Evolutionary conservation across 2,113 vertebrate species (phyloP).

Genomic region (Numenius arquata): DNA sequence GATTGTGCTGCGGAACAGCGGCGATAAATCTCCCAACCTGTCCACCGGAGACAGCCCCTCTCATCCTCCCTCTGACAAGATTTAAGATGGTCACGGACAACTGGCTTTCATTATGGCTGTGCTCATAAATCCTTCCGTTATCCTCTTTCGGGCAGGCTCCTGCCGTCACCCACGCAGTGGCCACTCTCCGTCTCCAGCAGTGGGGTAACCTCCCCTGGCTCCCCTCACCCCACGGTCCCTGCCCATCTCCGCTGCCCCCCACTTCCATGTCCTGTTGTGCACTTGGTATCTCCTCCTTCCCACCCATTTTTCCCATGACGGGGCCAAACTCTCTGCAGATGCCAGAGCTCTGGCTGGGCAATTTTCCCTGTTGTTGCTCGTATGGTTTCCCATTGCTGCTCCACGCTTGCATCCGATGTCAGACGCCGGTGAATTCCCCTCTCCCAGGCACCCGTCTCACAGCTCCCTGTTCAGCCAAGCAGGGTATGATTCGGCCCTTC

Average conservation of each 20-base stretch:
- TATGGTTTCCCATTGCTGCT: neutral
- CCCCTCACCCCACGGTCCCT: rapidly evolving
- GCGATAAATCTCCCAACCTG: neutral
- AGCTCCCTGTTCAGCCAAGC: neutral
- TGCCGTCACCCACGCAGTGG: neutral
- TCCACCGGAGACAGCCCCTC: neutral
- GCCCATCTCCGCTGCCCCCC: neutral
- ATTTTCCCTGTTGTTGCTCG: neutral
- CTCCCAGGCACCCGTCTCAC: neutral
- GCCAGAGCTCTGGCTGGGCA: neutral
- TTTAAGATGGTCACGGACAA: slow-evolving; percentile 17
- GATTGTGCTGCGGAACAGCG: rapidly evolving
- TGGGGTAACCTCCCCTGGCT: neutral
- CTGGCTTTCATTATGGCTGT: neutral
- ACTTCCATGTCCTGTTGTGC: rapidly evolving
- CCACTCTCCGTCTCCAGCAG: rapidly evolving
- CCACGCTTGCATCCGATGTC: neutral
- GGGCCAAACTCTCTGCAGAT: neutral
- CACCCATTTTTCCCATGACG: neutral
- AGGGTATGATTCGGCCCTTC: neutral
- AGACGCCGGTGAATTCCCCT: neutral
- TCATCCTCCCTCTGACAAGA: slow-evolving; percentile 8
- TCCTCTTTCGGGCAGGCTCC: rapidly evolving
- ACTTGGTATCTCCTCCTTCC: rapidly evolving
- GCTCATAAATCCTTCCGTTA: neutral